Conservation (phyloP, 2,888 invertebrate genomes). For the Agrypnus murinus region DNA sequence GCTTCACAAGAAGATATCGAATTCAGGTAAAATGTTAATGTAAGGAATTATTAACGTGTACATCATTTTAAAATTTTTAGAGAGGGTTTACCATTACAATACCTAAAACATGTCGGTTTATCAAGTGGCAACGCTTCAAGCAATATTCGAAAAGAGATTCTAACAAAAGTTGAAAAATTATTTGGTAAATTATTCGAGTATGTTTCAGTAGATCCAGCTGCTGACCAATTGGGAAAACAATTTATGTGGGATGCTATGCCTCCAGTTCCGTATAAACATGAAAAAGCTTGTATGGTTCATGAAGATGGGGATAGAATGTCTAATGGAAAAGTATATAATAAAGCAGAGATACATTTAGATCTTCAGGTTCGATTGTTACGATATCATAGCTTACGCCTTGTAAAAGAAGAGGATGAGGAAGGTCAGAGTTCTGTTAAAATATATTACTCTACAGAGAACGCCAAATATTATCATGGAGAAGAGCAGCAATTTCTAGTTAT, state of each 20-base stretch:
- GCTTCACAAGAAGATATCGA: conserved; percentile 83
- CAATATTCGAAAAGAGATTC: conserved; percentile 72
- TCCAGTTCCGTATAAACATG: conserved; percentile 81
- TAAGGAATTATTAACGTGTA: too few species aligned
- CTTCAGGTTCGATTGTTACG: conserved; percentile 76
- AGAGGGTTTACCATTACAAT: conserved; percentile 86
- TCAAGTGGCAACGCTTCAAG: conserved; percentile 76
- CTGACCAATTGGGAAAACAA: conserved; percentile 89
- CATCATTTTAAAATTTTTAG: conserved; percentile 57
- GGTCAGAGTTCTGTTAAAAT: conserved; percentile 77
- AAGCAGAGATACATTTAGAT: conserved; percentile 79
- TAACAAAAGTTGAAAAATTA: conserved; percentile 73
- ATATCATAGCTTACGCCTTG: conserved; percentile 75
- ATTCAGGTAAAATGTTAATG: conserved; percentile 79
- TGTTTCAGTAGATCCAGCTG: conserved; percentile 84
- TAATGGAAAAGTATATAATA: conserved; percentile 74
- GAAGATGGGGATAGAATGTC: conserved; percentile 82
- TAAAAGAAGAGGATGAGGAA: conserved; percentile 78
- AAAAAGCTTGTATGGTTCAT: conserved; percentile 81
- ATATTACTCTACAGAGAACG: conserved; percentile 91
- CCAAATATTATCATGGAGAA: conserved; percentile 87
- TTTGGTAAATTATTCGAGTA: conserved; percentile 77
- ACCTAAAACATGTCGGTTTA: conserved; percentile 83
- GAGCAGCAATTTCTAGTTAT: conserved; percentile 87
- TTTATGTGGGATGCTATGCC: conserved; percentile 93